Conservation (phyloP, 2,797 vertebrate species). For the Falco novaeseelandiae region DNA sequence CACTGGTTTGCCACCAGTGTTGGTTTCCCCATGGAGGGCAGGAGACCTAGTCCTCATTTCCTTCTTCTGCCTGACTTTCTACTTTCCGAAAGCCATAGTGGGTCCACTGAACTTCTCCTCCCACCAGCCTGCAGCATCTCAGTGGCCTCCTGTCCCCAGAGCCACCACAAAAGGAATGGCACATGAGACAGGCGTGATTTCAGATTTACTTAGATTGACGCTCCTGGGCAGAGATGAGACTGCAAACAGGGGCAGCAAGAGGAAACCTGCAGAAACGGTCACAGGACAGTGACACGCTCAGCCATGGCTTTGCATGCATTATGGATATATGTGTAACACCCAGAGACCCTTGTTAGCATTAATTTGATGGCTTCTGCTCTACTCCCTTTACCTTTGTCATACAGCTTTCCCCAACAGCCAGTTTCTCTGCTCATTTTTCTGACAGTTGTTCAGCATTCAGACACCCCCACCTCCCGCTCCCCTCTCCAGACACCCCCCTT, state of each 20-base stretch:
- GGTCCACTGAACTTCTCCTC: not conserved
- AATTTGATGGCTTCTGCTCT: not conserved
- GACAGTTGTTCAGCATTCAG: not conserved
- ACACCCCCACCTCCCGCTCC: not conserved
- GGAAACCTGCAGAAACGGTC: not conserved
- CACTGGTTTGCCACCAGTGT: not conserved
- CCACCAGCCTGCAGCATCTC: not conserved
- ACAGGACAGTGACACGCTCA: not conserved
- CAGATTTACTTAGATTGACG: not conserved
- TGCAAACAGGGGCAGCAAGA: not conserved
- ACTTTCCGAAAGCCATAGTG: not conserved
- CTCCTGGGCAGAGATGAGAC: not conserved
- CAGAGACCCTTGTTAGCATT: not conserved
- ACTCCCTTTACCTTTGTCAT: not conserved
- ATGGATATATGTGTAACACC: fast-evolving
- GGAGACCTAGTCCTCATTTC: not conserved
- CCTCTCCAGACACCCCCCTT: not conserved
- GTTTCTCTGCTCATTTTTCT: not conserved
- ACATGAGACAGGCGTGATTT: not conserved
- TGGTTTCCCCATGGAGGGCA: not conserved
- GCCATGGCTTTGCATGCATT: not conserved
- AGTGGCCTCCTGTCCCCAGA: not conserved
- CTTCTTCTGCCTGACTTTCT: not conserved
- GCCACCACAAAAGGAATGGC: not conserved
- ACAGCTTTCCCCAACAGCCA: not conserved